phyloP scores from a whole-genome alignment of 2,113 vertebrate species.

The Equus przewalskii region DNA sequence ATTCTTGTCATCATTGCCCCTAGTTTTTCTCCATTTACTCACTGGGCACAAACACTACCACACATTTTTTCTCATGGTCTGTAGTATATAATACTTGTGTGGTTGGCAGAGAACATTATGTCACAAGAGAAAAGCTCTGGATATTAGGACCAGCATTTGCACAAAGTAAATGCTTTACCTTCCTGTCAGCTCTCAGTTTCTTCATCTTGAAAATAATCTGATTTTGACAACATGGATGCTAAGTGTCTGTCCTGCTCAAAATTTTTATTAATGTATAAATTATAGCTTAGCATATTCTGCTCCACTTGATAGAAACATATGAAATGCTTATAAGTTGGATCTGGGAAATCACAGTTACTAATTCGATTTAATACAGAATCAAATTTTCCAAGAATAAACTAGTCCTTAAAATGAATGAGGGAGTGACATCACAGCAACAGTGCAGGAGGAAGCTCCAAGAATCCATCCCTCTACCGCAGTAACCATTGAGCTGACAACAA shows the following conservation, averaged over 20 bases:
- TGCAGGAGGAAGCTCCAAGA: not conserved
- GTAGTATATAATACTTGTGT: not conserved
- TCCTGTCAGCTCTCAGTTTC: not conserved
- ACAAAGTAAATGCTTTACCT: not conserved
- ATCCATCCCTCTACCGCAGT: no score
- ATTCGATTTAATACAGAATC: not conserved
- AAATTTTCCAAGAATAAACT: not conserved
- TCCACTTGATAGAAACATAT: not conserved
- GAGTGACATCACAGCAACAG: not conserved
- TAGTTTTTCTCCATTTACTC: not conserved
- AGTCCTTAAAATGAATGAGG: not conserved
- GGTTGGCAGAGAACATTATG: no score
- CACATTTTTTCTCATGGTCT: not conserved
- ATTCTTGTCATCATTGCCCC: not conserved
- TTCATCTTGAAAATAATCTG: not conserved
- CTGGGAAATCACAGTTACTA: not conserved
- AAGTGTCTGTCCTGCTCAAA: not conserved
- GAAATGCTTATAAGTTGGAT: not conserved
- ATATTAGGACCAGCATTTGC: not conserved
- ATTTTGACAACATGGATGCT: not conserved
- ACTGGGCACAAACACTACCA: not conserved
- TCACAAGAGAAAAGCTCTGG: not conserved
- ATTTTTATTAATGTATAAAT: not conserved
- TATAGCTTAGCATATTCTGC: not conserved
- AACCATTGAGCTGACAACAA: not conserved